Conservation (phyloP, 2,888 invertebrate genomes). For the Zaprionus lineosus region DNA sequence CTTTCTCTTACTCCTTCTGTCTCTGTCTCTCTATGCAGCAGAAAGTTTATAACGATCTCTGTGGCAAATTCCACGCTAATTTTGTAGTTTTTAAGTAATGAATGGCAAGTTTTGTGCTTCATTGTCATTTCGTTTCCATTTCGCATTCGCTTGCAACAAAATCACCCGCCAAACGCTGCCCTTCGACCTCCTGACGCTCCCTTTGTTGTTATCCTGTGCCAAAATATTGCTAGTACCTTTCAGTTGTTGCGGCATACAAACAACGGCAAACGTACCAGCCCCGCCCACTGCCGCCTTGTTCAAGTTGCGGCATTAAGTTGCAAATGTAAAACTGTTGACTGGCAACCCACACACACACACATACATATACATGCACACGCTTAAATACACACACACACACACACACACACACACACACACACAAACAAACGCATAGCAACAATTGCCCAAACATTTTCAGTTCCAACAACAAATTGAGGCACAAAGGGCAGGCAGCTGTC, state of each 20-base stretch:
- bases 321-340: constrained; percentile 63
- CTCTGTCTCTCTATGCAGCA: background rate
- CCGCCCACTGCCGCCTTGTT: constrained; percentile 32
- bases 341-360: constrained; percentile 45
- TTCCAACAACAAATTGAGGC: constrained; percentile 16
- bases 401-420: background rate
- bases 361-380: constrained; percentile 3
- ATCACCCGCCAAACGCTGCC: background rate
- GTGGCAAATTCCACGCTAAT: constrained; percentile 68
- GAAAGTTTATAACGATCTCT: constrained; percentile 71
- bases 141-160: constrained; percentile 14
- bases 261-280: constrained; percentile 38
- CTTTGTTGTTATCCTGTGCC: constrained; percentile 23
- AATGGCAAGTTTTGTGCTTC: constrained; percentile 71
- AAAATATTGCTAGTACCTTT: constrained; percentile 62
- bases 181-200: background rate
- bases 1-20: background rate
- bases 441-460: constrained; percentile 16
- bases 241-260: constrained; percentile 49
- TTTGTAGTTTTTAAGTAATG: constrained; percentile 77
- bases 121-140: constrained; percentile 63
- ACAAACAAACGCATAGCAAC: background rate
- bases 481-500: constrained; percentile 33
- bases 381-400: background rate
- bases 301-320: constrained; percentile 68